Conservation (phyloP, 2,888 invertebrate species). For the Coecobrya sp. region DNA sequence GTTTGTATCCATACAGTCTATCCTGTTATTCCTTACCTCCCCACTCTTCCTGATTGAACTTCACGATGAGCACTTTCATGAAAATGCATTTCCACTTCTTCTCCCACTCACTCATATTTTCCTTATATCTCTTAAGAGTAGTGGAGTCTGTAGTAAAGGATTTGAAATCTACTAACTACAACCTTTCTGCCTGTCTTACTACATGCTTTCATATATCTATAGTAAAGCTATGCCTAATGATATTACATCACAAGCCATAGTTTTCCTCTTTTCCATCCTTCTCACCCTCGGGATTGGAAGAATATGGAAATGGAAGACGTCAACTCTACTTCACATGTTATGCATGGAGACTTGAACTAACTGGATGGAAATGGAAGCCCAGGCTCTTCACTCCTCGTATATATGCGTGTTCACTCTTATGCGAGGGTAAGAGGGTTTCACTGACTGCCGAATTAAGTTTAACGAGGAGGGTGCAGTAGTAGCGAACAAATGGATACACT, state of each 20-base stretch:
- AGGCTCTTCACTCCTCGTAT: background rate
- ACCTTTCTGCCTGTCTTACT: too few species aligned
- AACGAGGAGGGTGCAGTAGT: conserved; percentile 1
- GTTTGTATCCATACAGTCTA: conserved; percentile 2
- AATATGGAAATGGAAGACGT: conserved; percentile 29
- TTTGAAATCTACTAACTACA: background rate
- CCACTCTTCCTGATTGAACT: conserved; percentile 62
- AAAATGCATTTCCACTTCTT: conserved; percentile 47
- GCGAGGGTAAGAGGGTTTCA: conserved; percentile 31
- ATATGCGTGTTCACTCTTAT: conserved; percentile 28
- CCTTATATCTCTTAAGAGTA: too few species aligned
- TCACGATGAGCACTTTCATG: conserved; percentile 17
- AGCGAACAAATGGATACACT: conserved; percentile 38
- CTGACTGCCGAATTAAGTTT: conserved; percentile 21
- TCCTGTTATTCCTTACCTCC: conserved; percentile 57
- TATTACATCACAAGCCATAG: conserved; percentile 30
- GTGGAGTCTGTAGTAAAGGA: background rate
- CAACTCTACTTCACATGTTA: background rate
- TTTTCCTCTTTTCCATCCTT: conserved; percentile 50
- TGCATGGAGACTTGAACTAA: background rate
- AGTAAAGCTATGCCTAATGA: background rate
- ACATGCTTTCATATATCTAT: too few species aligned
- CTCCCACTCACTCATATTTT: background rate
- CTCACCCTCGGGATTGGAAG: conserved; percentile 57
- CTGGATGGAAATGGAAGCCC: background rate